Conservation (phyloP, 2,888 invertebrate species). For the Dione juno region DNA sequence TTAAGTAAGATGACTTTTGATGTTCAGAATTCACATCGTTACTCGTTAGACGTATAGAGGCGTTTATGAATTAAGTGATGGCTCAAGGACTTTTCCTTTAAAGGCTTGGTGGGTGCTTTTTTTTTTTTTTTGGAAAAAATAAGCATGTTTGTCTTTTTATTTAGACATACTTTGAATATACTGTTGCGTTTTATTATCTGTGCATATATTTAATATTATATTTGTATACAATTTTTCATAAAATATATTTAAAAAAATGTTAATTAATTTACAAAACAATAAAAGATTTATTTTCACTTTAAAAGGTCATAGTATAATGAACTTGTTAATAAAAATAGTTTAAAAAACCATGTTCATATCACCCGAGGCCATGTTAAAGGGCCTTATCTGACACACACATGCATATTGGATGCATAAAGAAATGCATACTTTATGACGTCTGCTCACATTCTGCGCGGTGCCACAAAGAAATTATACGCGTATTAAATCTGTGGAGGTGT, state of each 20-base stretch:
- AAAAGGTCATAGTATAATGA: slow-evolving; percentile 42
- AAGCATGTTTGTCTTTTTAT: neutral
- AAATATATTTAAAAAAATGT: neutral
- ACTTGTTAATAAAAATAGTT: slow-evolving; percentile 36
- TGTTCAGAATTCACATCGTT: slow-evolving; percentile 2
- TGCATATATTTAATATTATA: too few species aligned
- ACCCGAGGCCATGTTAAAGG: slow-evolving; percentile 42
- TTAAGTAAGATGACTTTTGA: slow-evolving; percentile 42
- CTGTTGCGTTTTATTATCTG: too few species aligned
- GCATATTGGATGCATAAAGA: slow-evolving; percentile 67
- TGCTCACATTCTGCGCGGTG: slow-evolving; percentile 82
- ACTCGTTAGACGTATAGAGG: neutral
- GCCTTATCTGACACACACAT: slow-evolving; percentile 53
- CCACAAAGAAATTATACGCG: slow-evolving; percentile 84
- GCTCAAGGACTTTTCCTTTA: slow-evolving; percentile 9
- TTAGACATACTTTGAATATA: neutral
- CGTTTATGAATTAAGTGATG: neutral
- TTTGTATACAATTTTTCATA: too few species aligned
- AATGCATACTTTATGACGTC: slow-evolving; percentile 84
- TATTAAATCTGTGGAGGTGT: slow-evolving; percentile 81
- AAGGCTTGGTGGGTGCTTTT: neutral
- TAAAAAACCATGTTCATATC: slow-evolving; percentile 13
- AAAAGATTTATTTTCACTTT: slow-evolving; percentile 22
- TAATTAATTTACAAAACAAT: neutral
- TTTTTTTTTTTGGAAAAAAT: neutral